These are phyloP conservation scores for Mormyrus iriodes DNA, from an alignment of 2,113 vertebrate species.

Conservation along the genomic window DNA sequence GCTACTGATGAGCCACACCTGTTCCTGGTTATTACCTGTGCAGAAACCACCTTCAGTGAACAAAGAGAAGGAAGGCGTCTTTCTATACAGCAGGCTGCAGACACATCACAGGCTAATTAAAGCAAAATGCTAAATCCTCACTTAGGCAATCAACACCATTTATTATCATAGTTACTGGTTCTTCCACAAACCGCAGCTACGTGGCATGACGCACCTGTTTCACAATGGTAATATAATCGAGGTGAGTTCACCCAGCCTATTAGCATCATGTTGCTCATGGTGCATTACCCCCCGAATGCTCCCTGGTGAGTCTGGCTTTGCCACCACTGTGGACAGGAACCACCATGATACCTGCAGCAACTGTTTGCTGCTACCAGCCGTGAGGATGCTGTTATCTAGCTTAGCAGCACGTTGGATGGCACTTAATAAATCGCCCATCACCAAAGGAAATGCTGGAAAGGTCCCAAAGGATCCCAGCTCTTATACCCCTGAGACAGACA, in stretches of 20 bases:
- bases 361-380: neutral
- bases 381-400: neutral
- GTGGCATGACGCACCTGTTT: neutral
- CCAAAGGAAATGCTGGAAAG: neutral
- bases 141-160: neutral
- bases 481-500: neutral
- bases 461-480: neutral
- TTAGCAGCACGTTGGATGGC: neutral
- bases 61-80: neutral
- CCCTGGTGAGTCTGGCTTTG: neutral
- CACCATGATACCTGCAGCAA: neutral
- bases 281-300: neutral
- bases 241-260: neutral
- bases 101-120: neutral
- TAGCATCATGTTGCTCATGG: neutral
- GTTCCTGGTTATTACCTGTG: no score
- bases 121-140: neutral
- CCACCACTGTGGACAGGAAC: neutral
- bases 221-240: neutral
- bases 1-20: no score
- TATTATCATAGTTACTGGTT: neutral
- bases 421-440: neutral
- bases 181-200: neutral
- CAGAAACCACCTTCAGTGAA: neutral
- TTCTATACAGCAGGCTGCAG: neutral